Evolutionary conservation across 2,113 vertebrate genomes (phyloP).

Genomic region (Protobothrops flavoviridis): DNA sequence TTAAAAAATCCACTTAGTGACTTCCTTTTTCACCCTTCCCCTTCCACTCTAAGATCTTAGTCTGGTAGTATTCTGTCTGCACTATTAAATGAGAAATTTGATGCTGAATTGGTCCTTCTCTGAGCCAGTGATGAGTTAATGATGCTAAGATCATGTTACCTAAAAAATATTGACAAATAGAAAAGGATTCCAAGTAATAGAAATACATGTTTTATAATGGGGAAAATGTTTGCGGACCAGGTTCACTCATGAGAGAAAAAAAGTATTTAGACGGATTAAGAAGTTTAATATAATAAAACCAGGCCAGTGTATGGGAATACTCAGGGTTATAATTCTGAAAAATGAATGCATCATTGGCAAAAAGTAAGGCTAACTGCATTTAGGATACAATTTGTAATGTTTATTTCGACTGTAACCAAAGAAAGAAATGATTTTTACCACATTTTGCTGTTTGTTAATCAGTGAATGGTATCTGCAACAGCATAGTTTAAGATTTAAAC

Average conservation of each 20-base stretch:
- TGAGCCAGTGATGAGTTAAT: not conserved
- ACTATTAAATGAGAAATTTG: not conserved
- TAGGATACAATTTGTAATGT: accelerated
- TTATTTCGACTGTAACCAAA: not conserved
- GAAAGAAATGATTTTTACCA: not conserved
- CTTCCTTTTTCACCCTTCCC: not conserved
- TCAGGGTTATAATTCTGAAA: not conserved
- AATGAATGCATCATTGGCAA: not conserved
- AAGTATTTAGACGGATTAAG: accelerated
- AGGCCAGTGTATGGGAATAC: not conserved
- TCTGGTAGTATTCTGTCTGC: accelerated
- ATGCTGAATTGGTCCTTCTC: accelerated
- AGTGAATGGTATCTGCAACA: not conserved
- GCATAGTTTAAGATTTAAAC: not conserved
- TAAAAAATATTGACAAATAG: accelerated
- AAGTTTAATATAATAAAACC: not conserved
- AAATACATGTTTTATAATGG: not conserved
- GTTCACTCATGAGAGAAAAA: not conserved
- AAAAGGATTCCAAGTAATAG: not conserved
- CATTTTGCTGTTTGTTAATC: not conserved
- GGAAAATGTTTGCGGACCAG: not conserved
- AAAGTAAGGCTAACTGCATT: not conserved
- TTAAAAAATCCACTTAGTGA: not conserved
- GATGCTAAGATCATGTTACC: not conserved
- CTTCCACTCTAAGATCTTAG: not conserved